Evolutionary conservation across 2,113 vertebrate genomes (phyloP).

Genomic region (Apaloderma vittatum): DNA sequence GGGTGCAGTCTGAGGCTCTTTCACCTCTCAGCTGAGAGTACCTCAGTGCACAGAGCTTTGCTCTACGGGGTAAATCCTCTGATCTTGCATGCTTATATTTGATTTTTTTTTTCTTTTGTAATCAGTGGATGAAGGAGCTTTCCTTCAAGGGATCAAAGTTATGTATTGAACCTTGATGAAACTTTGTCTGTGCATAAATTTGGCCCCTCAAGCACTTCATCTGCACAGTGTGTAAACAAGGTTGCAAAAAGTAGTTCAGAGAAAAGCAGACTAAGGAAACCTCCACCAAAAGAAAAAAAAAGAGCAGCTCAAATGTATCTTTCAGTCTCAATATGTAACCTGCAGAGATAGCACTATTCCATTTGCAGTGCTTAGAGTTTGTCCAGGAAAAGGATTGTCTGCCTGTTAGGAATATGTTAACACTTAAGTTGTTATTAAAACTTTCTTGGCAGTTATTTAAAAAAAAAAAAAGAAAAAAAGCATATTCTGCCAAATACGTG

Average conservation of each 20-base stretch:
- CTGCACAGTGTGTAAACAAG: neutral
- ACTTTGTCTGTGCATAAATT: neutral
- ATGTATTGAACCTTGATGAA: neutral
- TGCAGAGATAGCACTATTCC: neutral
- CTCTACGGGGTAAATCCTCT: neutral
- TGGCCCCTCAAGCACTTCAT: neutral
- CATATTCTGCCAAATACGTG: neutral
- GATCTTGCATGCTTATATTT: neutral
- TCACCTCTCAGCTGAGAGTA: neutral
- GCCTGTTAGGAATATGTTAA: neutral
- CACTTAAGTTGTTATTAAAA: neutral
- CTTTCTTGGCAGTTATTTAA: neutral
- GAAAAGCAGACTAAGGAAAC: neutral
- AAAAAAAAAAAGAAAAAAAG: neutral
- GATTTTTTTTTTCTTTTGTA: neutral
- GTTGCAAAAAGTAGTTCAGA: neutral
- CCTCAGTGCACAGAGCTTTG: neutral
- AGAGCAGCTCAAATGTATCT: neutral
- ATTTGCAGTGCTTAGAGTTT: neutral
- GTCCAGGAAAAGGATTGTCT: neutral
- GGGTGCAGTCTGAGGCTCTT: neutral
- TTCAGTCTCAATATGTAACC: neutral
- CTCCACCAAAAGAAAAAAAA: neutral
- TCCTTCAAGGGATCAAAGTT: neutral
- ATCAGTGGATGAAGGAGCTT: neutral